Conservation (phyloP, 2,113 vertebrate species). For the Leiothrix lutea region DNA sequence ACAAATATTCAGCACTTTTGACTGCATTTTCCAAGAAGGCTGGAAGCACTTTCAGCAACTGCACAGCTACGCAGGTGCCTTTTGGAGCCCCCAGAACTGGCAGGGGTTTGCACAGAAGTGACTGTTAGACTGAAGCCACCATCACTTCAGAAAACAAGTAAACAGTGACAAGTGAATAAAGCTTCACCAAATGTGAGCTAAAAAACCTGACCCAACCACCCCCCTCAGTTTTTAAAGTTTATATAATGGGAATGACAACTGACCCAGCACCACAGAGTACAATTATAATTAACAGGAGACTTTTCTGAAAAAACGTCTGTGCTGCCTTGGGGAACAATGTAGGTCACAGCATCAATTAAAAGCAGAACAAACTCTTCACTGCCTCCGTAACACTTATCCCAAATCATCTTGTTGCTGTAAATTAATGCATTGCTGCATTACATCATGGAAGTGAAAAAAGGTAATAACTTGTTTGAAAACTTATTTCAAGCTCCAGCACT, state of each 20-base stretch:
- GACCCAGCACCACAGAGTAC: conserved; percentile 24
- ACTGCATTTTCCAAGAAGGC: neutral
- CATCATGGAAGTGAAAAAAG: neutral
- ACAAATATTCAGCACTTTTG: neutral
- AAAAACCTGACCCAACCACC: neutral
- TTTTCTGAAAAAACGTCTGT: conserved; percentile 24
- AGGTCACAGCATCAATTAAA: conserved; percentile 59
- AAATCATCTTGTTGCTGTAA: neutral
- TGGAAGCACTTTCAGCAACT: neutral
- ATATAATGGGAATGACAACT: conserved; percentile 31
- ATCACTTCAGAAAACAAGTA: neutral
- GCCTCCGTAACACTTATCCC: conserved; percentile 1
- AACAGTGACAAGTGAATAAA: neutral
- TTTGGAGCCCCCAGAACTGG: neutral
- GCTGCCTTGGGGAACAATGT: conserved; percentile 29
- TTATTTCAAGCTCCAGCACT: neutral
- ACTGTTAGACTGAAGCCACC: neutral
- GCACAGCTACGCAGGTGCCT: accelerated
- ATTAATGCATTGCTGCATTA: neutral
- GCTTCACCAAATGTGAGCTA: neutral
- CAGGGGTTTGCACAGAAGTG: neutral
- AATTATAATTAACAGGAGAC: conserved; percentile 50
- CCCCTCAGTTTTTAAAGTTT: neutral
- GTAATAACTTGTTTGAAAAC: neutral
- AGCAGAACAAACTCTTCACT: conserved; percentile 10